phyloP scores from a whole-genome alignment of 2,888 invertebrate species.

The Lomographa bimaculata region DNA sequence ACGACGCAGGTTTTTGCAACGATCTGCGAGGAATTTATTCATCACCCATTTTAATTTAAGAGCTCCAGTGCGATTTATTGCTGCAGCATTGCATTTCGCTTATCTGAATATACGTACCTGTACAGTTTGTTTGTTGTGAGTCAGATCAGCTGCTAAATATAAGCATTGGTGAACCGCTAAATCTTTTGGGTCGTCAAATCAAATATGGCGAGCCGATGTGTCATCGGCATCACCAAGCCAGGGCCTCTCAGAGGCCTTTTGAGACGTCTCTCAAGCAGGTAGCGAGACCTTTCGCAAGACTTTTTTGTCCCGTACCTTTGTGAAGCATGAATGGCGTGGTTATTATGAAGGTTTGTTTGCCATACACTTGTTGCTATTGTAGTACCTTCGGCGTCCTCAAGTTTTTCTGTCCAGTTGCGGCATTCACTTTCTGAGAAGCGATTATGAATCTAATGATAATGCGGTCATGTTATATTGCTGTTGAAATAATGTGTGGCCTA shows the following conservation, averaged over 20 bases:
- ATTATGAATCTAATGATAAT: slow-evolving; percentile 8
- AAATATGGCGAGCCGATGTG: slow-evolving; percentile 51
- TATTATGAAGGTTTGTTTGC: slow-evolving; percentile 47
- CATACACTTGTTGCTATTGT: slow-evolving; percentile 52
- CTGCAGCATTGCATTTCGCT: neutral
- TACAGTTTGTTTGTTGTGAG: slow-evolving; percentile 41
- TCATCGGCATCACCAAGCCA: slow-evolving; percentile 58
- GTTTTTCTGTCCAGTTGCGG: slow-evolving; percentile 32
- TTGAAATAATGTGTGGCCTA: slow-evolving; percentile 22
- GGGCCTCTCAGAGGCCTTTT: slow-evolving; percentile 42
- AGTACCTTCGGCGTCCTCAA: slow-evolving; percentile 32
- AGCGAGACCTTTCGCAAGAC: slow-evolving; percentile 62
- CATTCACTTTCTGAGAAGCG: slow-evolving; percentile 29
- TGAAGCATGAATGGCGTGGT: slow-evolving; percentile 51
- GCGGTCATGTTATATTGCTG: slow-evolving; percentile 7
- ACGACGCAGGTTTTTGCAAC: slow-evolving; percentile 14
- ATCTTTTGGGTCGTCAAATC: slow-evolving; percentile 38
- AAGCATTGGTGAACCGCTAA: slow-evolving; percentile 24
- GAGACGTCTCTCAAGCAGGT: slow-evolving; percentile 64
- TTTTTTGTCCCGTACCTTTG: slow-evolving; percentile 65
- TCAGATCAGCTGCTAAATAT: slow-evolving; percentile 57
- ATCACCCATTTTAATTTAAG: slow-evolving; percentile 1
- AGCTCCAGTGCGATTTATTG: neutral
- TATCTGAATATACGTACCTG: slow-evolving; percentile 15
- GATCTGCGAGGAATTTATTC: slow-evolving; percentile 7